Percentiles rank a stretch among this genome's conserved stretches.
phyloP scores from a whole-genome alignment of 1,140 invertebrate genomes.

The Drosophila orena region DNA sequence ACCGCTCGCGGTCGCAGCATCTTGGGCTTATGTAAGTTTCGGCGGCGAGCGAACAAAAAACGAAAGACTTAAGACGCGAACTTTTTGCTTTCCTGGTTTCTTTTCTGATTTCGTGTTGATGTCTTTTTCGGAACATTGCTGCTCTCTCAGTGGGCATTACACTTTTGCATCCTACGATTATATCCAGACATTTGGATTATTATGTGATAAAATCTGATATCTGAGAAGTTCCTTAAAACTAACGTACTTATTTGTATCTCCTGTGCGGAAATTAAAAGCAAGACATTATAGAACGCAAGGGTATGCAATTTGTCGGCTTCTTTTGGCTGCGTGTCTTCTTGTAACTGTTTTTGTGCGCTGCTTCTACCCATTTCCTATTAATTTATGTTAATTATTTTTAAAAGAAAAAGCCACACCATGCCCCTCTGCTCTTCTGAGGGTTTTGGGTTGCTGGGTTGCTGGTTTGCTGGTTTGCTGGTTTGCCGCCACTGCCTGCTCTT shows the following conservation, averaged over 20 bases:
- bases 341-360: constrained; percentile 64
- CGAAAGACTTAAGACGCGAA: constrained; percentile 72
- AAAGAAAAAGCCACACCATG: constrained; percentile 72
- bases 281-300: not conserved
- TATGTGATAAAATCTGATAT: no score
- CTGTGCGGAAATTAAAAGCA: no score
- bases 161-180: not conserved
- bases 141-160: not conserved
- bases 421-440: constrained; percentile 17
- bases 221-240: no score
- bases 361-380: constrained; percentile 79
- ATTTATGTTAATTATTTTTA: constrained; percentile 82
- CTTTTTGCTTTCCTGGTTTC: constrained; percentile 38
- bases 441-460: constrained; percentile 39
- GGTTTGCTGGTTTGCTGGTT: no score
- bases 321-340: not conserved
- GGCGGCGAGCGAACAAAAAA: constrained; percentile 25
- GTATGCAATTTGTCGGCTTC: constrained; percentile 14
- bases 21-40: constrained; percentile 32
- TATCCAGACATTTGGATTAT: not conserved
- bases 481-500: constrained; percentile 10
- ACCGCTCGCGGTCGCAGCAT: constrained; percentile 9
- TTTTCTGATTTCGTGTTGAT: constrained; percentile 26
- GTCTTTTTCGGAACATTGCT: constrained; percentile 11
- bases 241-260: no score